A percentile compares a stretch with the other conserved stretches of the same genome.
phyloP scores from a whole-genome alignment of 1,140 invertebrate species.

The Zelostemma sp. region DNA sequence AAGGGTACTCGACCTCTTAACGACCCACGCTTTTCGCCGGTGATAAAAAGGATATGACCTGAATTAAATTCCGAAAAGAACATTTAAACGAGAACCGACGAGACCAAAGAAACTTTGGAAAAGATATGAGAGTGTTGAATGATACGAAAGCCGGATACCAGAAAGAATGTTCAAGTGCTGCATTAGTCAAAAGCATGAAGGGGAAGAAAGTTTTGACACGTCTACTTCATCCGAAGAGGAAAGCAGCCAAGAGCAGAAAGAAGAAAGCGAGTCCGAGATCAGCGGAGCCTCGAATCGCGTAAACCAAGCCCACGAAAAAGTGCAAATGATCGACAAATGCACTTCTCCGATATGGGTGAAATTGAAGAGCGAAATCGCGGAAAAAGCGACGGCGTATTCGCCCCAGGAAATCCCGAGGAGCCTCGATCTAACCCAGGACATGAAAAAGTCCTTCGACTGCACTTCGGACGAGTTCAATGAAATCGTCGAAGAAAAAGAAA shows the following conservation, averaged over 20 bases:
- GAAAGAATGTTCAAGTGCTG: constrained; percentile 67
- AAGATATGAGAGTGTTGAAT: too few relatives aligned
- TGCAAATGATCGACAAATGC: constrained; percentile 26
- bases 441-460: neutral
- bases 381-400: constrained; percentile 41
- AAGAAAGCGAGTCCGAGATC: constrained; percentile 6
- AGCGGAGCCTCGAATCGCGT: constrained; percentile 1
- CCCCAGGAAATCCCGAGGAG: constrained; percentile 32
- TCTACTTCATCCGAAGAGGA: constrained; percentile 31
- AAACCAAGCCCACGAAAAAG: constrained; percentile 6
- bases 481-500: constrained; percentile 1
- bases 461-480: neutral
- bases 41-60: too few relatives aligned
- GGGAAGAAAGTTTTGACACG: constrained; percentile 35
- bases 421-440: neutral
- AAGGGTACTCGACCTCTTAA: too few relatives aligned
- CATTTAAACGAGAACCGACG: neutral
- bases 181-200: constrained; percentile 56
- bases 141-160: neutral
- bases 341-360: constrained; percentile 28
- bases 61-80: too few relatives aligned
- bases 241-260: constrained; percentile 17
- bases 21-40: too few relatives aligned
- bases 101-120: too few relatives aligned
- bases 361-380: constrained; percentile 19